Conservation (phyloP, 2,797 vertebrate species). For the Philypnodon macrostomus region DNA sequence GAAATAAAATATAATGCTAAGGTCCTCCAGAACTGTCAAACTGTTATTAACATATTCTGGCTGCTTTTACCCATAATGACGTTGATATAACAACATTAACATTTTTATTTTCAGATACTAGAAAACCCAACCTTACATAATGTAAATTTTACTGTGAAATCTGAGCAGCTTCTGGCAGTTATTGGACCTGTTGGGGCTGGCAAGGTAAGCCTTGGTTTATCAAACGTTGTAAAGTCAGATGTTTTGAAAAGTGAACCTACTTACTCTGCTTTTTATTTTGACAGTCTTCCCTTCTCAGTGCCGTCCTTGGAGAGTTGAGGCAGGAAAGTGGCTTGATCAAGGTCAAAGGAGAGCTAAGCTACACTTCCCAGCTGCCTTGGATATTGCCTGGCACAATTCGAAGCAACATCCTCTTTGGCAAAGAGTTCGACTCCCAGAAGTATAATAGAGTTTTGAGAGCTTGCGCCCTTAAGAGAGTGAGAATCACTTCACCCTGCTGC, state of each 20-base stretch:
- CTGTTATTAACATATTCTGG: no score
- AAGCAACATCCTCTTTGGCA: constrained; percentile 95
- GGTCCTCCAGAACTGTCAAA: no score
- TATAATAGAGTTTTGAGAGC: constrained; percentile 88
- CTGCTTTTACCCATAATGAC: no score
- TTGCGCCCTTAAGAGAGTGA: constrained; percentile 92
- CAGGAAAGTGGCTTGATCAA: constrained; percentile 81
- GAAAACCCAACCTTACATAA: constrained; percentile 85
- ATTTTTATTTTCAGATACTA: constrained; percentile 59
- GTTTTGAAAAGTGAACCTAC: neutral
- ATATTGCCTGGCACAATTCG: constrained; percentile 93
- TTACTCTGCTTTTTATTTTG: constrained; percentile 16
- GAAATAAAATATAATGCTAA: no score
- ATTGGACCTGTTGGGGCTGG: constrained; percentile 93
- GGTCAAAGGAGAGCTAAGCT: constrained; percentile 84
- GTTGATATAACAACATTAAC: neutral
- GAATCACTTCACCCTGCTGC: constrained; percentile 19
- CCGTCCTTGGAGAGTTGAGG: constrained; percentile 86
- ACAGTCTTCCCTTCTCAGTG: constrained; percentile 90
- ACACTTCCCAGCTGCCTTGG: constrained; percentile 93
- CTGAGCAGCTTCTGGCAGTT: constrained; percentile 85
- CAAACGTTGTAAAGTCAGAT: no score
- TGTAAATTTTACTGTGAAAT: constrained; percentile 82
- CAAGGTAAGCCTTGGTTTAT: constrained; percentile 78
- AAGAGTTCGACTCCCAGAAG: constrained; percentile 83